Base-by-base conservation (phyloP, 2,888 invertebrate genomes). In the Leucophenga montana region DNA sequence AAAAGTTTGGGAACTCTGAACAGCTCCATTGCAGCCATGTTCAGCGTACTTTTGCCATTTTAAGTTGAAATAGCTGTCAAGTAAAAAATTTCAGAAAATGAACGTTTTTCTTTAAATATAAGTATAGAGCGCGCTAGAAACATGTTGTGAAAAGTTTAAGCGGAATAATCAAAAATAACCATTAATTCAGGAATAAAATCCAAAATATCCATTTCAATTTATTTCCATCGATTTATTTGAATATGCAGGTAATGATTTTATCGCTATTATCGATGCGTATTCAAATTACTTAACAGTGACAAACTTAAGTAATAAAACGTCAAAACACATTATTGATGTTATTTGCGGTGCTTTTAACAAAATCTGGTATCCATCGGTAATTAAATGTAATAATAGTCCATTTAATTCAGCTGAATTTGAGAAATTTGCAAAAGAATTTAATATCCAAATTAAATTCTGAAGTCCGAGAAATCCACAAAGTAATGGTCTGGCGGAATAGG, bases 311-410 rank as follows among this genome's bases (percentile, higher is more conserved):
- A n/a, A n/a, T n/a, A n/a, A n/a, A n/a, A n/a, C n/a, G n/a, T n/a
- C n/a, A n/a, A n/a, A n/a, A n/a, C n/a, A n/a, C n/a, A n/a, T n/a
- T n/a, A n/a, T n/a, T n/a, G n/a, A n/a, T n/a, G n/a, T n/a, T n/a
- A n/a, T 39, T 77, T 31, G 33, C 9, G 22, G 54, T 13, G 20
- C 70, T n/a, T 75, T 83, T 68, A 72, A 66, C 56, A 67, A 64
- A 61, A 72, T 76, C 65, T 80, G 81, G 16, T 83, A 80, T 57
- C 84, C 83, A 22, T 69, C 78, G 59, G 62, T 61, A 6, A 72
- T 83, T 53, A 78, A n/a, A n/a, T 72, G 78, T 56, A 74, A 76
- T 31, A 75, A 75, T 20, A 53, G 18, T 68, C 76, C 72, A 44
- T 76, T 76, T 57, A 44, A 48, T n/a, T 75, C 73, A 22, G 2